Base-by-base conservation (phyloP, 1,140 invertebrate species). In the Nylanderia fulva region DNA sequence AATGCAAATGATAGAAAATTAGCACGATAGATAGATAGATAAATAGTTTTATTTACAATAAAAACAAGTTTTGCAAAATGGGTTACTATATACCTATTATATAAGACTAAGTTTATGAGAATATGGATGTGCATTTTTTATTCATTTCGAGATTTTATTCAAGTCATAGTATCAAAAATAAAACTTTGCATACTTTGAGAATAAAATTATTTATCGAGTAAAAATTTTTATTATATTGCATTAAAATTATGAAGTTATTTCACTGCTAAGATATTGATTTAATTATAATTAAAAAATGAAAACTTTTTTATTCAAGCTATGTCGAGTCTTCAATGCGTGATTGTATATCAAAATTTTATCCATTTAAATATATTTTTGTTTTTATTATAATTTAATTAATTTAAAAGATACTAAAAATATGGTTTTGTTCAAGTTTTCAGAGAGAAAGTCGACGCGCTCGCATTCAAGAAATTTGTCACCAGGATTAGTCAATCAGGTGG, bases 1-100 rank as follows among this genome's bases (percentile, higher is more conserved):
- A 69, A 69, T 52, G 21, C 24, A 79, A 79, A 54, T 69, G 9
- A 79, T 39, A 52, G 9, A 24, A 64, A 13, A 77, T 33, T 77
- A 48, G 45, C 45, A 48, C 4, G 13, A 5, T 18, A 5, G 45
- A 13, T 48, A 64, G 54, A 60, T 24, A 39, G 52, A 18, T 24
- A 39, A 29, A 18, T 36, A 75, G 11, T 6, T 21, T 3, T 4
- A 48, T 75, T 64, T 77, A 33, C 13, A 29, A 7, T 36, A 63
- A 77, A 69, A 77, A 69, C 36, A 54, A 4, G 15, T 48, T 48
- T 48, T 48, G 45, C 45, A 18, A 48, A 48, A 48, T 18, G 45
- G 6, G 15, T 48, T 13, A 48, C 45, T 48, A 48, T 18, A 48
- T 18, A 48, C 18, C 45, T 48, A 4, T 48, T 48, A 4, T 13